Percentiles rank a stretch among this genome's conserved stretches.
Evolutionary conservation across 2,797 vertebrate species (phyloP).

Genomic region (Micrastur ruficollis): DNA sequence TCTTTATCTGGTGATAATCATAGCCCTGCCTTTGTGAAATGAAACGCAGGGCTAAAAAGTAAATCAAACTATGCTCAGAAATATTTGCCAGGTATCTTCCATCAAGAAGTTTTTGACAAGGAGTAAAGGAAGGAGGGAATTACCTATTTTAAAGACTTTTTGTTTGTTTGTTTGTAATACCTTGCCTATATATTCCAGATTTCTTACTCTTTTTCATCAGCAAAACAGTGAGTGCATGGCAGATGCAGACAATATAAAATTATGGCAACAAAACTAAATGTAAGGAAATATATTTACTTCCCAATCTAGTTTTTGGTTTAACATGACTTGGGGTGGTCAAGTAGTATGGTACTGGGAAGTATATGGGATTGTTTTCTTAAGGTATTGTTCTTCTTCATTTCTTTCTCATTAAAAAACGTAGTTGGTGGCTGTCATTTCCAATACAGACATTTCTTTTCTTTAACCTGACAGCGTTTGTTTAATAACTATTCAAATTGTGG

Average conservation of each 20-base stretch:
- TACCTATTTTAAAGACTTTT: not conserved
- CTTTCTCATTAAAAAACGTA: not conserved
- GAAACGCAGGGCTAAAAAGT: not conserved
- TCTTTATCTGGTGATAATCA: not conserved
- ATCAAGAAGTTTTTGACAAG: not conserved
- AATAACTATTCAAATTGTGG: not conserved
- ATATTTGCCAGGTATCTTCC: not conserved
- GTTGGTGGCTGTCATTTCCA: not conserved
- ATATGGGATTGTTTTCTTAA: not conserved
- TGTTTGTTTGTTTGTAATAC: not conserved
- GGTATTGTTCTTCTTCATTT: not conserved
- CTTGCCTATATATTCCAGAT: not conserved
- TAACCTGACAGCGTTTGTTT: not conserved
- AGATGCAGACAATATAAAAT: not conserved
- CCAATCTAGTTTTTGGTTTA: not conserved
- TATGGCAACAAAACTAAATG: not conserved
- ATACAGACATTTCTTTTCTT: not conserved
- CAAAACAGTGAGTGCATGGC: not conserved
- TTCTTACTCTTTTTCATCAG: not conserved
- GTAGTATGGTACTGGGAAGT: not conserved
- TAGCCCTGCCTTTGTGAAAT: not conserved
- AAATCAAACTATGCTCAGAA: not conserved
- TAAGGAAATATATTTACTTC: not conserved
- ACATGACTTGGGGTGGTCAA: not conserved
- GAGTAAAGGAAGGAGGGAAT: not conserved